Evolutionary conservation across 2,797 vertebrate genomes (phyloP).

Genomic region (Esox masquinongy): DNA sequence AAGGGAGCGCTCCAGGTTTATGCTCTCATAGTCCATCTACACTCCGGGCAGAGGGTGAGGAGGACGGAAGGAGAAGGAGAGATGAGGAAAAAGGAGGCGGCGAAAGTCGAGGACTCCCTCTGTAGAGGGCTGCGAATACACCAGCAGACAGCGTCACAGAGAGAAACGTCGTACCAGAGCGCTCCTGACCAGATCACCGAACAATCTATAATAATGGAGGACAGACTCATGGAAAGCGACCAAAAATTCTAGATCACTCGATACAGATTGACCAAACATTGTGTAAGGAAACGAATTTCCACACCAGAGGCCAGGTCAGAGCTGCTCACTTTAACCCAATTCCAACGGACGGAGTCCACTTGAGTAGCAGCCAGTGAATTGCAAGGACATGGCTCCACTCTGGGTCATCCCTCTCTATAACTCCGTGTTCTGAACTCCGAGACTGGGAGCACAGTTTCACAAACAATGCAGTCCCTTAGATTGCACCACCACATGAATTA

Average conservation of each 20-base stretch:
- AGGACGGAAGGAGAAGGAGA: neutral
- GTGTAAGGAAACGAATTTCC: neutral
- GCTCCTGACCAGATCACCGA: neutral
- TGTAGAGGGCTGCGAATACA: neutral
- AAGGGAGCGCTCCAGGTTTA: slow-evolving; percentile 1
- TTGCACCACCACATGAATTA: slow-evolving; percentile 10
- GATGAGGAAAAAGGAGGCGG: no score
- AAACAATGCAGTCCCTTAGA: neutral
- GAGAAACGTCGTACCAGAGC: slow-evolving; percentile 12
- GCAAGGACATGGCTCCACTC: neutral
- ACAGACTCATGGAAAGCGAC: neutral
- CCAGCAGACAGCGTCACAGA: slow-evolving; percentile 7
- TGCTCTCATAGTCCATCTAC: neutral
- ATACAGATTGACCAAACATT: neutral
- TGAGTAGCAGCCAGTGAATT: slow-evolving; percentile 15
- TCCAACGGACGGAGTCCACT: slow-evolving; percentile 3
- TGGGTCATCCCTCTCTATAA: neutral
- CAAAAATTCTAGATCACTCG: neutral
- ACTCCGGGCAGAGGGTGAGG: neutral
- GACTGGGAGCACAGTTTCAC: slow-evolving; percentile 9
- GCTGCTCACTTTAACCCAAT: slow-evolving; percentile 23
- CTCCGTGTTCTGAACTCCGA: neutral
- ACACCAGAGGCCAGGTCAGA: slow-evolving; percentile 1
- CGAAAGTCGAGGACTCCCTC: neutral
- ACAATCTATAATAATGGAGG: neutral